Percentiles rank a stretch among this genome's conserved stretches.
These are phyloP conservation scores for Furcifer pardalis DNA, from an alignment of 2,797 vertebrate genomes.

Conservation along the genomic window DNA sequence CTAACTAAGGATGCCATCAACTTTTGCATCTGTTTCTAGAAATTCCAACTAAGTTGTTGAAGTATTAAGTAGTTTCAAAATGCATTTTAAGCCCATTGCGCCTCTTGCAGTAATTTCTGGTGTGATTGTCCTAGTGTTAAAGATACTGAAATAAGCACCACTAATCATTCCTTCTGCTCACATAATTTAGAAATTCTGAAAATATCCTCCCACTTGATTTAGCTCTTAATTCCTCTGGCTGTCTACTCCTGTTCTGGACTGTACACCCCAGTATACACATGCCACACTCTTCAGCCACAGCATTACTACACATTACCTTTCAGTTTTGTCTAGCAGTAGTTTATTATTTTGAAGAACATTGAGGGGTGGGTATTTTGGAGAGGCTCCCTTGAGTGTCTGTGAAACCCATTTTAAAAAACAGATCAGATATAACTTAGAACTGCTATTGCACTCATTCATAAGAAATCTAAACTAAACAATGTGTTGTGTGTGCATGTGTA, in stretches of 20 bases:
- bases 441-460: neutral
- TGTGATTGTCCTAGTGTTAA: neutral
- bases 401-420: neutral
- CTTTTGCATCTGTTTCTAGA: neutral
- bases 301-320: neutral
- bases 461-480: neutral
- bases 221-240: neutral
- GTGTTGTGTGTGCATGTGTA: neutral
- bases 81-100: neutral
- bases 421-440: neutral
- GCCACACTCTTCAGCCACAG: neutral
- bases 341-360: neutral
- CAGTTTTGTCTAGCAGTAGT: neutral
- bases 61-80: neutral
- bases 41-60: neutral
- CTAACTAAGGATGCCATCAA: neutral
- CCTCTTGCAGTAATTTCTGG: neutral
- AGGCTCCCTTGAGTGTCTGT: neutral
- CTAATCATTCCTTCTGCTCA: neutral
- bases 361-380: neutral
- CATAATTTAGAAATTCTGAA: neutral
- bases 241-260: neutral
- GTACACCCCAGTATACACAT: neutral
- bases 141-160: neutral
- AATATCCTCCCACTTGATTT: neutral